Evolutionary conservation across 2,797 vertebrate species (phyloP), one percentile per base, ranked within the genome.

Genomic region (Rallus crepitans): DNA sequence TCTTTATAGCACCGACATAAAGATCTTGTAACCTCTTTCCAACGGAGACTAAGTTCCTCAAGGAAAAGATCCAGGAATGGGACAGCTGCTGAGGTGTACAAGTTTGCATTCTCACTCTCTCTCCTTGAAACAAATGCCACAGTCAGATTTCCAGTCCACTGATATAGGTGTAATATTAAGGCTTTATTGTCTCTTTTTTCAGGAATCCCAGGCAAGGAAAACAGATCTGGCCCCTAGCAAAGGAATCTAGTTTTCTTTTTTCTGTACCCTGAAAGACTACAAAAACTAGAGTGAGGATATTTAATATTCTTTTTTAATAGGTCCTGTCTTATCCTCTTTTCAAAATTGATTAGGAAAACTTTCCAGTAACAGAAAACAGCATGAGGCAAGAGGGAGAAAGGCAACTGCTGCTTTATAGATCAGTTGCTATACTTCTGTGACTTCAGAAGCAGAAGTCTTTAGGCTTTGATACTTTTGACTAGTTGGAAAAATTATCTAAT

Each of bases 271-370:
- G 37, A 70, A 85, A 83, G 23, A 60, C 50, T 69, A 39, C 14
- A 45, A 66, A 78, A 89, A 76, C 48, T 59, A 11, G 70, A 52
- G 23, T 19, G 39, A n/a, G 8, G 30, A 65, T 90, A 87, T 53
- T 82, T 82, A 78, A 60, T 66, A 70, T 52, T 82, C 64, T 56
- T 17, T 73, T 89, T 78, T 85, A 89, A 75, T 53, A 89, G 48
- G 27, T 69, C 15, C 8, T 57, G 23, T 59, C 73, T 88, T 84
- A 78, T 11, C 70, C 88, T 76, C 16, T 72, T 85, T 77, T 45
- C 52, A 95, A 93, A 94, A 94, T 25, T 63, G 57, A 39, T 95
- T 78, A 82, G 35, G 50, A 95, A 92, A 81, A 50, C 25, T 37
- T 92, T 40, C 14, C 77, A 72, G 42, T 53, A 78, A 82, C 18